Evolutionary conservation across 1,140 invertebrate species (phyloP), one percentile per base, ranked within the genome.

Genomic region (Marisa cornuarietis): DNA sequence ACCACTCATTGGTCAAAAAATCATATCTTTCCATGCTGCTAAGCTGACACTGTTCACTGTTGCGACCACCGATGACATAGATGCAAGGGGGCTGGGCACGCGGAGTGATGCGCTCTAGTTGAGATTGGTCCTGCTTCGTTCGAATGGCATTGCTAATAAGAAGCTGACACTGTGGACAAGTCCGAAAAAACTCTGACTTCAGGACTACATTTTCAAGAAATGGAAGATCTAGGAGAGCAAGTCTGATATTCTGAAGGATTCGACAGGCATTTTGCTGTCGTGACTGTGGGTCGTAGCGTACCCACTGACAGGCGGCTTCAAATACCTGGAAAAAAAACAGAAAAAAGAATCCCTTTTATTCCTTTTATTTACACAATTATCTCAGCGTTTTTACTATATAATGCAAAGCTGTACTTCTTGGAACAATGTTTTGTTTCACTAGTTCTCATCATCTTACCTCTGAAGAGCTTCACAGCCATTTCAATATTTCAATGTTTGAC

Each of bases 261-360:
- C 79, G 77, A 76, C 89, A 89, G 26, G 87, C 83, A 58, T 79
- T 83, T 14, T 83, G 72, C 20, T 81, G 63, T 22, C 88, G 79
- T 24, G 81, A 81, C 20, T 80, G 76, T 0, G 84, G 81, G 76
- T 89, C 87, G 74, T 85, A 87, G 66, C 89, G 85, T 18, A 90
- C 79, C 89, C 89, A 90, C 4, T 83, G 79, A 13, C 83, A 84
- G 0, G 86, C 87, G 3, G 89, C 88, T 71, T 90, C 88, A 80
- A 88, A 87, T 77, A 98, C 96, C 94, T 96, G 85, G n/a, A 76
- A 63, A 68, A 24, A 68, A 3, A 14, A 13, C 4, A n/a, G 10
- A 68, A 11, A n/a, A n/a, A 8, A n/a, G 54, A 58, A 18, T 58
- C 9, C 11, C 54, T 18, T 58, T 58, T 58, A 58, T 6, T 58